These are phyloP conservation scores for Stegastes partitus DNA, from an alignment of 2,113 vertebrate genomes.

Conservation along the genomic window DNA sequence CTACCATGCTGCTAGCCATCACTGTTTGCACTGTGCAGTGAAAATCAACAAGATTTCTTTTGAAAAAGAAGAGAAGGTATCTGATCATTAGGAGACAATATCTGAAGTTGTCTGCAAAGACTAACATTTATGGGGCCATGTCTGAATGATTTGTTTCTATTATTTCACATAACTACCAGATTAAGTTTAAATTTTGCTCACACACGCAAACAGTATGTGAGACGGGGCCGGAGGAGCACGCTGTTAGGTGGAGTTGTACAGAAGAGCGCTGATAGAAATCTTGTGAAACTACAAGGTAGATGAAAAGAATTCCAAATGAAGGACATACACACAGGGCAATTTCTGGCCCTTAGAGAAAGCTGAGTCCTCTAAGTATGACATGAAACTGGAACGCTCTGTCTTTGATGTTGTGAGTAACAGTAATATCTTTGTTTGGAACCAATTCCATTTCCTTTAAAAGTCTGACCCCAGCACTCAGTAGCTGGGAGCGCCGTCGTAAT, in stretches of 20 bases:
- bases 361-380: conserved; percentile 33
- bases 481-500: conserved; percentile 46
- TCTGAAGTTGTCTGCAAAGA: too few relatives aligned
- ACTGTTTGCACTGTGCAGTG: too few relatives aligned
- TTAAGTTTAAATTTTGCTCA: too few relatives aligned
- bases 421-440: conserved; percentile 69
- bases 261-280: conserved; percentile 15
- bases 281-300: conserved; percentile 22
- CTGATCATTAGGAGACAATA: too few relatives aligned
- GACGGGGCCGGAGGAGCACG: background rate
- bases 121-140: too few relatives aligned
- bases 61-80: too few relatives aligned
- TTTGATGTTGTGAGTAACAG: conserved; percentile 68
- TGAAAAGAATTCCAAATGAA: conserved; percentile 64
- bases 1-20: too few relatives aligned
- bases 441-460: conserved; percentile 58
- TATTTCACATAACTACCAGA: too few relatives aligned
- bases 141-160: too few relatives aligned
- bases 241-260: conserved; percentile 26
- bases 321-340: conserved; percentile 12
- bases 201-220: background rate
- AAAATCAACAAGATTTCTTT: too few relatives aligned
- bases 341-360: conserved; percentile 17
- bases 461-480: conserved; percentile 33
- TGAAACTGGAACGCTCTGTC: conserved; percentile 22